phyloP scores from a whole-genome alignment of 2,888 invertebrate genomes.

The Chirona hameri region DNA sequence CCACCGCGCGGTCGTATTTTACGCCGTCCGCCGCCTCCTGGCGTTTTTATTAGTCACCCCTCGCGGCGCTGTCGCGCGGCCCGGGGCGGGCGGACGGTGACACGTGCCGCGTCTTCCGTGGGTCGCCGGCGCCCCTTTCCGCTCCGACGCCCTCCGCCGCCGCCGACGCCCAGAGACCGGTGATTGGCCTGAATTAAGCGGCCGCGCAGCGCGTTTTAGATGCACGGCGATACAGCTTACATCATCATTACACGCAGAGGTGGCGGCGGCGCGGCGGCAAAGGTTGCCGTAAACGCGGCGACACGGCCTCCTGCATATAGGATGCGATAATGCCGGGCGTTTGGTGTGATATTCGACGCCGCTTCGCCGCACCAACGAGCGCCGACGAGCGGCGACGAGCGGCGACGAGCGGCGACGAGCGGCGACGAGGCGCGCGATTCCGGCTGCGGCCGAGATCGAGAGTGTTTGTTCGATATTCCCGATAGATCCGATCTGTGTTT shows the following conservation, averaged over 20 bases:
- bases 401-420: neutral
- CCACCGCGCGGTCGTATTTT: neutral
- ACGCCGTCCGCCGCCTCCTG: neutral
- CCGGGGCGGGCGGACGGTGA: neutral
- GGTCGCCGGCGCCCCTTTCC: neutral
- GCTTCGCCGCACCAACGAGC: no score
- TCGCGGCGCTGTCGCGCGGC: neutral
- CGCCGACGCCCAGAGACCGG: neutral
- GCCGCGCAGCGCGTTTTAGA: neutral
- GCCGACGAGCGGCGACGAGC: no score
- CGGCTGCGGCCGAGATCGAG: neutral
- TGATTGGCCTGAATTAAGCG: conserved; percentile 1
- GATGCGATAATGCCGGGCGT: no score
- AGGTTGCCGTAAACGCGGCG: no score
- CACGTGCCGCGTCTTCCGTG: neutral
- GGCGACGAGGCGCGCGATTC: neutral
- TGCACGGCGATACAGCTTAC: neutral
- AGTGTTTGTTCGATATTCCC: neutral
- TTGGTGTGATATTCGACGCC: no score
- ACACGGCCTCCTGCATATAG: no score
- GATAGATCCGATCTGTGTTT: neutral
- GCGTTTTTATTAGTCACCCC: neutral
- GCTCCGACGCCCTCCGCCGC: neutral
- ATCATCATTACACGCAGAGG: neutral
- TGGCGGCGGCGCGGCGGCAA: no score